Evolutionary conservation across 35 echinoderm and acorn worm genomes (phyloP), one percentile per base, ranked within the genome.

Genomic region (Ophioderma brevispina): DNA sequence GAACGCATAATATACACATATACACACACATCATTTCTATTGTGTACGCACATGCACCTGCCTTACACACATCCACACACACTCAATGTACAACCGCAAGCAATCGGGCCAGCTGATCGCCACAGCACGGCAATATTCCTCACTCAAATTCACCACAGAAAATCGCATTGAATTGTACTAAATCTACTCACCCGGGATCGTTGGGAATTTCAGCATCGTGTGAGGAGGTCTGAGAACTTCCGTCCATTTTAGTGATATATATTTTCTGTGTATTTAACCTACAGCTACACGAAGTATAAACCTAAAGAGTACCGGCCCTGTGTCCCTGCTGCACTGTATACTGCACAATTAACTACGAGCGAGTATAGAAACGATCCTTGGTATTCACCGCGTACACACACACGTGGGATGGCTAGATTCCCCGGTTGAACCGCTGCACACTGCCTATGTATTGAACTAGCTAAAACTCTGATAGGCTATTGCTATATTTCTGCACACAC

Each of bases 131-230:
- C 4, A 85, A 19, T 18, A 78, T 78, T 78, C 36, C 21, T 42
- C 17, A 11, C 79, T 23, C 37, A 38, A 81, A 25, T 42, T 40
- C n/a, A 81, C 3, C 11, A 18, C 79, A 38, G 10, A 81, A 40
- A 35, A 32, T 37, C 32, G 35, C 77, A 18, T 35, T 35, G 32
- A n/a, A 40, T 42, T 25, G 1, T 10, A 81, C 36, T 25, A 14
- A 38, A 38, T 42, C 2, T 35, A 85, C 83, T 85, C 37, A 85
- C 83, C 83, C 83, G 23, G 83, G 83, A 85, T 85, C 83, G 52
- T 85, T 85, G 83, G 83, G 49, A 25, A 85, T 37, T 59, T 85
- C 83, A 36, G 83, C 63, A 31, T 59, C 83, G 55, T 85, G 83
- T 37, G 63, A 36, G 83, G 43, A 64, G 52, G 83, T 37, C 2